These are phyloP conservation scores for Hucho hucho DNA, from an alignment of 2,113 vertebrate species.

Conservation along the genomic window DNA sequence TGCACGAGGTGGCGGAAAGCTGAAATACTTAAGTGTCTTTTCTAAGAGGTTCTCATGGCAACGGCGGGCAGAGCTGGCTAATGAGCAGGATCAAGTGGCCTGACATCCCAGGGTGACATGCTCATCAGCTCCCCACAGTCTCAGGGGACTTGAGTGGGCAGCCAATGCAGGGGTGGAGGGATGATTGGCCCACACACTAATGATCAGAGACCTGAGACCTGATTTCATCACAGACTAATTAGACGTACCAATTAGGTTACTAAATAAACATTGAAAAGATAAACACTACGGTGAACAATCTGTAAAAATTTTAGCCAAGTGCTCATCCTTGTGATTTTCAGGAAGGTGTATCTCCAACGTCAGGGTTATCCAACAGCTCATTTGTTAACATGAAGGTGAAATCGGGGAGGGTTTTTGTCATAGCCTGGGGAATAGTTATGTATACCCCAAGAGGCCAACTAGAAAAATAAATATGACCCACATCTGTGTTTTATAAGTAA, in stretches of 20 bases:
- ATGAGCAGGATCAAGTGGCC: conserved; percentile 39
- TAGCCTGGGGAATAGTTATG: no score
- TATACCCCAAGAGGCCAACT: neutral
- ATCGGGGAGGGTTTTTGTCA: neutral
- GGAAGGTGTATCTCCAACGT: no score
- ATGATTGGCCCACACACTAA: neutral
- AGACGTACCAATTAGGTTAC: neutral
- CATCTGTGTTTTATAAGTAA: no score
- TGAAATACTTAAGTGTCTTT: conserved; percentile 17
- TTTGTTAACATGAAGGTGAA: neutral
- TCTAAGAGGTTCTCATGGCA: conserved; percentile 58
- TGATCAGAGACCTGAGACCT: no score
- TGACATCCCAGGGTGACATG: conserved; percentile 21
- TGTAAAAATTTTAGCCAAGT: neutral
- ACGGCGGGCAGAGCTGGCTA: conserved; percentile 39
- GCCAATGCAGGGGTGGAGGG: conserved; percentile 1
- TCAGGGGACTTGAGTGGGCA: conserved; percentile 9
- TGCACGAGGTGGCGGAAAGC: conserved; percentile 8
- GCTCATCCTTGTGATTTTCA: neutral
- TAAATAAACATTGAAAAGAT: neutral
- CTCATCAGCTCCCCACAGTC: neutral
- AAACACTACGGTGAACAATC: neutral
- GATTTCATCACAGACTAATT: neutral
- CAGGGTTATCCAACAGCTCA: neutral
- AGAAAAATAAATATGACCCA: neutral